phyloP scores from a whole-genome alignment of 2,797 vertebrate genomes.

The Lutjanus argentimaculatus region DNA sequence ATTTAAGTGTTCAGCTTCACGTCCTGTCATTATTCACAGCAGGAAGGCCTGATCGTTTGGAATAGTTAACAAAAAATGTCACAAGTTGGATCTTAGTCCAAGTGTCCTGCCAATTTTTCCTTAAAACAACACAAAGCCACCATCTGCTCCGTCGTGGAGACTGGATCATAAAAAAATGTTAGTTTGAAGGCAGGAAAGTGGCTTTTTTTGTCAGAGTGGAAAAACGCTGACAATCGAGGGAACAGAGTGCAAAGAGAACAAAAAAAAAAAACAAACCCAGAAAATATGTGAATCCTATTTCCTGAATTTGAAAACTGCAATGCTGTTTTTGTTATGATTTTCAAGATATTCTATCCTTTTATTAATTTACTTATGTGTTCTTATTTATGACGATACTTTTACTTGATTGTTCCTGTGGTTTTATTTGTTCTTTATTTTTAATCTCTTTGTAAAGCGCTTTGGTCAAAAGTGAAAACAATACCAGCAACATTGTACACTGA shows the following conservation, averaged over 20 bases:
- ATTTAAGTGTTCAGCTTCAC: conserved; percentile 1
- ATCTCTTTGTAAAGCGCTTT: no score
- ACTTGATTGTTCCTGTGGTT: no score
- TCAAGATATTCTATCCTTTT: no score
- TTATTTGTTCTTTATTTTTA: no score
- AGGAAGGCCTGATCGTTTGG: conserved; percentile 16
- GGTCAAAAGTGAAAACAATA: no score
- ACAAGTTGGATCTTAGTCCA: conserved; percentile 21
- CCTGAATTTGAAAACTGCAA: no score
- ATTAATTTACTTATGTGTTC: no score
- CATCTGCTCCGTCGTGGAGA: conserved; percentile 35
- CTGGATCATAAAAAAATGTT: conserved; percentile 8
- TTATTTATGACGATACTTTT: no score
- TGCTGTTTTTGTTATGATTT: no score
- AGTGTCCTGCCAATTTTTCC: conserved; percentile 32
- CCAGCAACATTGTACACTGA: no score
- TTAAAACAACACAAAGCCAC: conserved; percentile 14
- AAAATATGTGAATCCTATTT: neutral
- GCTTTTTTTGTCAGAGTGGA: conserved; percentile 10
- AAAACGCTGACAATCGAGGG: neutral
- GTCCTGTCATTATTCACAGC: conserved; percentile 8
- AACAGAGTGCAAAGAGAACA: no score
- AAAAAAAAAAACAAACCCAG: neutral
- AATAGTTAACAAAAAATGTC: conserved; percentile 25
- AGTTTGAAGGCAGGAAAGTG: neutral